Percentiles rank a stretch among this genome's conserved stretches.
phyloP scores from a whole-genome alignment of 2,113 vertebrate genomes.

The Pterophyllum scalare region DNA sequence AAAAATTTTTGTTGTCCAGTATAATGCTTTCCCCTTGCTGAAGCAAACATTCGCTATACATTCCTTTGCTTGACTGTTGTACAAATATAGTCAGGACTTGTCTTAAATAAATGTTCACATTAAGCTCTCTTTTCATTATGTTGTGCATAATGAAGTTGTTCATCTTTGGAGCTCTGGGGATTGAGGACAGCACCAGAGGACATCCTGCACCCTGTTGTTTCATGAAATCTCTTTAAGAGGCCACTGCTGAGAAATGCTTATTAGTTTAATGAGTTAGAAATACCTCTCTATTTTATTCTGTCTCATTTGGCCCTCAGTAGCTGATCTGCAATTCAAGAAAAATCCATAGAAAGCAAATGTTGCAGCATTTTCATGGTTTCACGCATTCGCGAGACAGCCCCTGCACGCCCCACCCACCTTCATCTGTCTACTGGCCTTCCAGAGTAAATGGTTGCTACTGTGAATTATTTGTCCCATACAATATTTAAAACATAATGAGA shows the following conservation, averaged over 20 bases:
- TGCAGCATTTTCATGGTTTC: not conserved
- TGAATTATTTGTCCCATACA: not conserved
- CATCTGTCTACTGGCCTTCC: not conserved
- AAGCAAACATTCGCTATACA: not conserved
- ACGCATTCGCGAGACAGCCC: not conserved
- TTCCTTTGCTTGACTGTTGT: not conserved
- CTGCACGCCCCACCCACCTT: not conserved
- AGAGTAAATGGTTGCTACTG: not conserved
- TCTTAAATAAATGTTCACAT: not conserved
- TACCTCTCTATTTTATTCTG: not conserved
- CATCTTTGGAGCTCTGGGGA: not conserved
- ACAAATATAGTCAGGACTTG: not conserved
- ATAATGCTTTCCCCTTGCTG: not conserved
- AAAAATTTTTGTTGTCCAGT: too few relatives aligned
- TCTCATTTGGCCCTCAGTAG: not conserved
- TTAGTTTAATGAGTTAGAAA: conserved; percentile 20
- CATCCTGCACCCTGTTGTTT: not conserved
- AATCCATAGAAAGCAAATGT: not conserved
- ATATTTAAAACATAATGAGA: not conserved
- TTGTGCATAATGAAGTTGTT: not conserved
- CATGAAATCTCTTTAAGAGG: conserved; percentile 18
- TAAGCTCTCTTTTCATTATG: not conserved
- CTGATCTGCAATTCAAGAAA: not conserved
- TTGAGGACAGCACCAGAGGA: not conserved
- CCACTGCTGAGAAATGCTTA: conserved; percentile 2